Percentiles rank a stretch among this genome's conserved stretches.
These are phyloP conservation scores for Drosophila arizonae DNA, from an alignment of 1,140 invertebrate genomes.

Conservation along the genomic window DNA sequence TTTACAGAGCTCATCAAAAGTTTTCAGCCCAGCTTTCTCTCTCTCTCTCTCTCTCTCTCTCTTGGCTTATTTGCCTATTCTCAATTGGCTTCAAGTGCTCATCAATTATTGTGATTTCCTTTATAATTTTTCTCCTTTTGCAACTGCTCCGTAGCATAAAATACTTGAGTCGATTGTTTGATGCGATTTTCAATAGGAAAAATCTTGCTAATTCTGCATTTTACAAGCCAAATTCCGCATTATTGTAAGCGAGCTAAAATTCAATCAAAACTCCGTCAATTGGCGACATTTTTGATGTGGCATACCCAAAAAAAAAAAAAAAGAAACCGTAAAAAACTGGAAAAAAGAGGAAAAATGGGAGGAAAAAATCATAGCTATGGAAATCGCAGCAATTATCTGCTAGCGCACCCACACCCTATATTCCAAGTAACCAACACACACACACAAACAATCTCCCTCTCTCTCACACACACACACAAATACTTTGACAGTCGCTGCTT, in stretches of 20 bases:
- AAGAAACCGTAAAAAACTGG: slow-evolving; percentile 9
- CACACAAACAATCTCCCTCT: not conserved
- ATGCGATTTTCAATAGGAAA: slow-evolving; percentile 32
- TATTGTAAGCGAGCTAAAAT: slow-evolving; percentile 67
- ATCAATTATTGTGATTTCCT: not conserved
- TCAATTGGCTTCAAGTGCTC: slow-evolving; percentile 1
- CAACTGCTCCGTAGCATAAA: slow-evolving; percentile 2
- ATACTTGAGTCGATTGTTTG: slow-evolving; percentile 33
- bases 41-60: no score
- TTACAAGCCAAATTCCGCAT: slow-evolving; percentile 45
- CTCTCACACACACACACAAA: slow-evolving; percentile 2
- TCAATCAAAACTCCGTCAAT: slow-evolving; percentile 57
- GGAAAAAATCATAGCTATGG: slow-evolving; percentile 49
- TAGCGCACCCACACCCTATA: slow-evolving; percentile 30
- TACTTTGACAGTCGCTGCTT: slow-evolving; percentile 22
- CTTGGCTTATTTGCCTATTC: not conserved
- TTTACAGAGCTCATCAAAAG: not conserved
- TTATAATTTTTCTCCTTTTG: not conserved
- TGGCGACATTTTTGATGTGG: slow-evolving; percentile 4
- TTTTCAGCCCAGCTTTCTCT: no score
- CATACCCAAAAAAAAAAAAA: slow-evolving; percentile 11
- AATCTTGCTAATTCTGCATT: slow-evolving; percentile 38
- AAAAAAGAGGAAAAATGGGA: slow-evolving; percentile 5
- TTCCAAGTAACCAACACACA: slow-evolving; percentile 6
- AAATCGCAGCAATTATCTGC: slow-evolving; percentile 74